Base-by-base conservation (phyloP, 2,113 vertebrate genomes). In the Zeus faber region DNA sequence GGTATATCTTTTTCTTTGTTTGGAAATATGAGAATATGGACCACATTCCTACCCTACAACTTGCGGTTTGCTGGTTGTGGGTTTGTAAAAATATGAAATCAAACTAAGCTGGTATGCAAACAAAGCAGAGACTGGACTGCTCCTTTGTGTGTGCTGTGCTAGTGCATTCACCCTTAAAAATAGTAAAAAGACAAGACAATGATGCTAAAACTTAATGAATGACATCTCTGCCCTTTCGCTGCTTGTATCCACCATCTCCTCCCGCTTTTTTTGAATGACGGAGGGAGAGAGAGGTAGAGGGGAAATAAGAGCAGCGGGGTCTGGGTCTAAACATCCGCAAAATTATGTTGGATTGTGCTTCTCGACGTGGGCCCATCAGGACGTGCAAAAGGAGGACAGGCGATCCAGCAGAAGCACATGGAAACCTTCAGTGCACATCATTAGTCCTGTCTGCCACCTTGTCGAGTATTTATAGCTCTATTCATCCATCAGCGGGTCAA, bases 401-500 rank as follows among this genome's bases (percentile, higher is more conserved):
- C 56, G 67, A 61, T 80, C 69, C 77, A 79, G 54, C 57, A 70
- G 70, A 83, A 76, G 53, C 80, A 70, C 76, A 78, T 69, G 74
- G 72, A 86, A 87, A 83, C 84, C 86, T 86, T 88, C 70, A 82
- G 76, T 76, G 76, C 75, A 80, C 83, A 87, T 84, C 85, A 87
- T 89, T 89, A 85, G 79, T 86, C 75, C 81, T 82, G 72, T 81
- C 75, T 79, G 83, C 77, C 83, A 80, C 86, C 83, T 87, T 88
- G 87, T 87, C 84, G 76, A 41, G 77, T 88, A 88, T 89, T 88
- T 87, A 81, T 87, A 89, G 85, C 71, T 41, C 43, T 72, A 77
- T 77, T 87, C 86, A 87, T 89, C 80, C 85, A 86, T 89, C 87
- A 88, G 85, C 81, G 79, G 83, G 81, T 84, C 86, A 89, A 83